A percentile compares a stretch with the other conserved stretches of the same genome.
Conservation (phyloP, 2,888 invertebrate genomes). For the Drosophila multiciliata region DNA sequence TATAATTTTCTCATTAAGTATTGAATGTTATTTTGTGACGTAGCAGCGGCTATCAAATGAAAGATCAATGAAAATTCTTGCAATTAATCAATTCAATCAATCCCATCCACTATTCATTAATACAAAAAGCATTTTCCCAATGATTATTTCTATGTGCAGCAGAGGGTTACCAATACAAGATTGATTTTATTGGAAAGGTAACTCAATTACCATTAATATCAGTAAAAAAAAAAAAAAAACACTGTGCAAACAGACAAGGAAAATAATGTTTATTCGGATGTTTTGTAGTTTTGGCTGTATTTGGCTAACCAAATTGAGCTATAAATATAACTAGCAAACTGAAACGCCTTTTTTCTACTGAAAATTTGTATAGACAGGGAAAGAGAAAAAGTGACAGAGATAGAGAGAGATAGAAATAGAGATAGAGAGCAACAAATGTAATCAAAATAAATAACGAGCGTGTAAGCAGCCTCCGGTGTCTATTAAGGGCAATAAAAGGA, state of each 20-base stretch:
- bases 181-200: too few relatives aligned
- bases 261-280: background rate
- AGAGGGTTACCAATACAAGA: background rate
- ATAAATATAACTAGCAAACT: slow-evolving; percentile 4
- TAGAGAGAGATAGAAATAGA: background rate
- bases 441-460: slow-evolving; percentile 81
- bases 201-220: background rate
- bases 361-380: background rate
- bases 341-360: slow-evolving; percentile 1
- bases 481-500: slow-evolving; percentile 79
- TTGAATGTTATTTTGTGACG: background rate
- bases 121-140: background rate
- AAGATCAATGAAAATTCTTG: background rate
- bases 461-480: slow-evolving; percentile 82
- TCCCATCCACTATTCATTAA: background rate
- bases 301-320: background rate
- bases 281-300: background rate
- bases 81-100: background rate
- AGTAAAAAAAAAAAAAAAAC: background rate
- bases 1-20: background rate
- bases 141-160: background rate
- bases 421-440: slow-evolving; percentile 67
- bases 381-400: slow-evolving; percentile 1
- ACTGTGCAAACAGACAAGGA: background rate
- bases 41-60: background rate